Base-by-base conservation (phyloP, 2,888 invertebrate species). In the Hanleya hanleyi region DNA sequence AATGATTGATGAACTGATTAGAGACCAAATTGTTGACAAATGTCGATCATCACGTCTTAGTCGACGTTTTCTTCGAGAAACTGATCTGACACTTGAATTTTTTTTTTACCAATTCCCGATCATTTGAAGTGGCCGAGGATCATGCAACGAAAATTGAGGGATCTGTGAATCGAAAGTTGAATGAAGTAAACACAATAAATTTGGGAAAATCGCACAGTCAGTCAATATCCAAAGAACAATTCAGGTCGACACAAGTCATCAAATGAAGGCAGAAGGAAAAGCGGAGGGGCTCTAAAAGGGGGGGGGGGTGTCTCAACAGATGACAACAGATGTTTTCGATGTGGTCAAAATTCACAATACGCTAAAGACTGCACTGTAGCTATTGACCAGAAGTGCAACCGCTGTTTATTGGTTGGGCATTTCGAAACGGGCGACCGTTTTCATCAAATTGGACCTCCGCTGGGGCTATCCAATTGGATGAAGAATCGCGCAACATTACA, bases 381-480 rank as follows among this genome's bases (percentile, higher is more conserved):
- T n/a, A n/a, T n/a, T n/a, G n/a, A n/a, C n/a, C n/a, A n/a, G n/a
- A n/a, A n/a, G n/a, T n/a, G n/a, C n/a, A n/a, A n/a, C n/a, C n/a
- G n/a, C n/a, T n/a, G n/a, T n/a, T n/a, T n/a, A n/a, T n/a, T n/a
- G n/a, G n/a, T n/a, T n/a, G n/a, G n/a, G n/a, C n/a, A n/a, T n/a
- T n/a, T n/a, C n/a, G 37, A 33, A 71, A 36, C 51, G 64, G 32
- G 15, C 49, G n/a, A 73, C 70, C 3, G 62, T 73, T 2, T 73
- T 72, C 65, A 47, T 35, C 3, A 73, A 73, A 41, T 26, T 73
- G 9, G 72, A 73, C 74, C 47, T 73, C 6, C 66, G 33, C n/a
- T 15, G 12, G 18, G 22, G 26, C 29, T 3, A 57, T 5, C 4
- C 3, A 57, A 33, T 26, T 57, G 3, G 61, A 22, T 5, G 26